Evolutionary conservation across 1,140 invertebrate genomes (phyloP).

Genomic region (Platyura marginata): DNA sequence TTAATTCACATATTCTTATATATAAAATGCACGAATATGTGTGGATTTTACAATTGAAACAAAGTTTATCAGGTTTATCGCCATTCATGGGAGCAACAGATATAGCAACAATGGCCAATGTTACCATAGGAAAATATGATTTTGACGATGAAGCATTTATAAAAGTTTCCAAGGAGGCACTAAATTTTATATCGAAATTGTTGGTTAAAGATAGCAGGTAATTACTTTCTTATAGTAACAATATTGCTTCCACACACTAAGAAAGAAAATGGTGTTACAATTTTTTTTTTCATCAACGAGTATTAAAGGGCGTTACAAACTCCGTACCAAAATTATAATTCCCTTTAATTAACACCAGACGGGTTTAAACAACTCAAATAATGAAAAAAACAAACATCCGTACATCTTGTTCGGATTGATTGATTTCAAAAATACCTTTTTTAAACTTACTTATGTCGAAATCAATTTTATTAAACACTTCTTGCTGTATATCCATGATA

Average conservation of each 20-base stretch:
- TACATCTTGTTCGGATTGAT: too few species aligned
- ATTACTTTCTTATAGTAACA: slow-evolving; percentile 24
- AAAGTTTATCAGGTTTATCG: slow-evolving; percentile 84
- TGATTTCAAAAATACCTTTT: too few species aligned
- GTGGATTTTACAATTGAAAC: not conserved
- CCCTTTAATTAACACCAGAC: too few species aligned
- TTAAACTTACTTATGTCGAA: too few species aligned
- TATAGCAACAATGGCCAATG: slow-evolving; percentile 92
- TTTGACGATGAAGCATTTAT: slow-evolving; percentile 89
- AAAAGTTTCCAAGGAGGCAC: slow-evolving; percentile 77
- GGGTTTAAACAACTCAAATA: too few species aligned
- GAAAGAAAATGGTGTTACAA: not conserved
- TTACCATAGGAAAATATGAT: slow-evolving; percentile 86
- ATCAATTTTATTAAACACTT: too few species aligned
- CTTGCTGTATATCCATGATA: too few species aligned
- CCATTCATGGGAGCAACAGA: slow-evolving; percentile 98
- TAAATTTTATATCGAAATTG: slow-evolving; percentile 79
- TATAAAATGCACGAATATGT: too few species aligned
- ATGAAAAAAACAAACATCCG: too few species aligned
- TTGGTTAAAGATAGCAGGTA: slow-evolving; percentile 83
- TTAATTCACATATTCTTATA: not conserved
- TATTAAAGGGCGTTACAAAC: too few species aligned
- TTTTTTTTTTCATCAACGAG: too few species aligned
- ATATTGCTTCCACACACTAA: not conserved
- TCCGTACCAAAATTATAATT: too few species aligned